phyloP scores from a whole-genome alignment of 2,888 invertebrate species.

The Drosophila aldrichi region DNA sequence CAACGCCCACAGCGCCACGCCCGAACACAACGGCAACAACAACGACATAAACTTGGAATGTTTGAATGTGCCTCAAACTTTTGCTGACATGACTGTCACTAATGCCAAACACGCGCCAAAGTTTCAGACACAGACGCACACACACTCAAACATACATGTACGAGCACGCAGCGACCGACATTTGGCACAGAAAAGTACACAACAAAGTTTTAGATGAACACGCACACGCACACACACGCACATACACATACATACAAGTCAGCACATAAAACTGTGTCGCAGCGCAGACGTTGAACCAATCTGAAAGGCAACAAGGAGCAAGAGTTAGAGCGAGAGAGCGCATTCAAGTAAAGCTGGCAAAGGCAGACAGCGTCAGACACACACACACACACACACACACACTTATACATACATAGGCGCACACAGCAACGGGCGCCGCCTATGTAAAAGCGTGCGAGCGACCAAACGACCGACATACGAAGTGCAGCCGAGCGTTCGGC shows the following conservation, averaged over 20 bases:
- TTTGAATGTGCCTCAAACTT: conserved; percentile 80
- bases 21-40: conserved; percentile 20
- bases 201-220: conserved; percentile 60
- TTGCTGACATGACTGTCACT: conserved; percentile 82
- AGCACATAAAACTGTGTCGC: conserved; percentile 72
- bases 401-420: conserved; percentile 3
- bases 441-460: conserved; percentile 39
- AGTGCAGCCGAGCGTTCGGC: conserved; percentile 51
- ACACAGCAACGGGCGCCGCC: conserved; percentile 46
- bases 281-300: conserved; percentile 54
- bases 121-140: conserved; percentile 72
- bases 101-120: conserved; percentile 82
- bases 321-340: conserved; percentile 17
- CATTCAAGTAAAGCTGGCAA: conserved; percentile 51
- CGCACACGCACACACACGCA: conserved; percentile 19
- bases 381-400: conserved; percentile 29
- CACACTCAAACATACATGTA: conserved; percentile 13
- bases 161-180: conserved; percentile 53
- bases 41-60: conserved; percentile 73
- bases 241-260: background rate
- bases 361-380: conserved; percentile 68
- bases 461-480: conserved; percentile 41
- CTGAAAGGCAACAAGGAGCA: conserved; percentile 7
- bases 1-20: conserved; percentile 57
- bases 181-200: conserved; percentile 69